Base-by-base conservation (phyloP, 2,113 vertebrate species). In the Catharus fuscescens region DNA sequence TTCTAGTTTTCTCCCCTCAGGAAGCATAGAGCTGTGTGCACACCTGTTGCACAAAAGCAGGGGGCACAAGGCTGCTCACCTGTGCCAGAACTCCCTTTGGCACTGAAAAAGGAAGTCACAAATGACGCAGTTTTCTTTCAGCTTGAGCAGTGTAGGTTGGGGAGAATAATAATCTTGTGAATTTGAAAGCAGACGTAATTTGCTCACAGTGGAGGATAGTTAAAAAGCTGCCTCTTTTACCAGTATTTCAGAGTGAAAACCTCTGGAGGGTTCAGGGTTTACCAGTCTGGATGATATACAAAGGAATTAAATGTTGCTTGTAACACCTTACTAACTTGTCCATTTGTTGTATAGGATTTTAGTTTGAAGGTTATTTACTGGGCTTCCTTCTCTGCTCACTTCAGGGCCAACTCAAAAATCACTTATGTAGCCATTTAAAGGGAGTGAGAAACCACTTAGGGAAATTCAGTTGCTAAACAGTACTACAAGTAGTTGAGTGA, bases 121-220 rank as follows among this genome's bases (percentile, higher is more conserved):
- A 91, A 70, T 9, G 9, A 19, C 9, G n/a, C 6, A 32, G 25
- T 50, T 80, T 93, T 82, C 45, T 80, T 81, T 85, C 15, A 70
- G 32, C 20, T 84, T 80, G 38, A 93, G 24, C 26, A 5, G 80
- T 78, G 45, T 17, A 19, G 31, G 23, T 56, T 91, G 36, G 42
- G 34, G 47, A 78, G 71, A 62, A 93, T 14, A 73, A 77, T 65
- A 69, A 42, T 56, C 34, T 45, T 9, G 29, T 60, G 44, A 82
- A 45, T 73, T 92, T 92, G 69, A 91, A 85, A 82, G 52, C 32
- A 62, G 59, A 73, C 15, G 64, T 73, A 73, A 82, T 94, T 96
- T 74, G 29, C 60, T 92, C 19, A 36, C 2, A 2, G 29, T 70
- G 40, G 67, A 90, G 90, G 67, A 57, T 9, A 28, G 64, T 91